Percentiles rank a stretch among this genome's conserved stretches.
phyloP scores from a whole-genome alignment of 35 echinoderm and acorn worm species.

The Diadema setosum region DNA sequence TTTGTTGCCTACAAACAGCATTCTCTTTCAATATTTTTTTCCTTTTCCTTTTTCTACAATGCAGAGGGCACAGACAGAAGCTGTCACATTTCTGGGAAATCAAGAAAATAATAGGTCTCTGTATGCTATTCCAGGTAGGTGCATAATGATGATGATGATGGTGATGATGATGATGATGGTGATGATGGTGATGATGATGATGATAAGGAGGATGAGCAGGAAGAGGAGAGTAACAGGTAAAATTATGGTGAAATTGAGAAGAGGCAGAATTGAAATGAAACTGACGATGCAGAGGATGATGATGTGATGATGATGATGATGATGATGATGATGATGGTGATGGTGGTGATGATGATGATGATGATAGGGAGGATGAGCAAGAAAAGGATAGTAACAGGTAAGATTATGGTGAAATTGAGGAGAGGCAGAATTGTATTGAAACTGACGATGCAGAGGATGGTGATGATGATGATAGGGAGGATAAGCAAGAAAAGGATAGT shows the following conservation, averaged over 20 bases:
- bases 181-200: slow-evolving; percentile 18
- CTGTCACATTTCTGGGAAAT: slow-evolving; percentile 95
- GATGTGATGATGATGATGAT: neutral
- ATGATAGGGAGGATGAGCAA: neutral
- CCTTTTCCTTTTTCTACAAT: slow-evolving; percentile 9
- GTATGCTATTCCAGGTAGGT: slow-evolving; percentile 92
- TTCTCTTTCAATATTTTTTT: neutral
- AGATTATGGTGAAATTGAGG: neutral
- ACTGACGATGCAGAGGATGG: neutral
- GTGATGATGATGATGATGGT: slow-evolving; percentile 5
- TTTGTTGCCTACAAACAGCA: too few species aligned
- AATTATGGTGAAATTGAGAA: neutral
- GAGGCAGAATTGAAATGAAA: too few species aligned
- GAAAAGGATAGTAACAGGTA: neutral
- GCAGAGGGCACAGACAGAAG: slow-evolving; percentile 95
- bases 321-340: neutral
- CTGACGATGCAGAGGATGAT: neutral
- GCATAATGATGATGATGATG: slow-evolving; percentile 15
- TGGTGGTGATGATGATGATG: slow-evolving; percentile 7
- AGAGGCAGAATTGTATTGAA: neutral
- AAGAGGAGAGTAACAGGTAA: neutral
- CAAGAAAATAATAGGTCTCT: slow-evolving; percentile 93
- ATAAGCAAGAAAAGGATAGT: neutral
- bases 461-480: neutral
- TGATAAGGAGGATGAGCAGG: neutral